phyloP scores from a whole-genome alignment of 2,888 invertebrate genomes.

The Alitta virens region DNA sequence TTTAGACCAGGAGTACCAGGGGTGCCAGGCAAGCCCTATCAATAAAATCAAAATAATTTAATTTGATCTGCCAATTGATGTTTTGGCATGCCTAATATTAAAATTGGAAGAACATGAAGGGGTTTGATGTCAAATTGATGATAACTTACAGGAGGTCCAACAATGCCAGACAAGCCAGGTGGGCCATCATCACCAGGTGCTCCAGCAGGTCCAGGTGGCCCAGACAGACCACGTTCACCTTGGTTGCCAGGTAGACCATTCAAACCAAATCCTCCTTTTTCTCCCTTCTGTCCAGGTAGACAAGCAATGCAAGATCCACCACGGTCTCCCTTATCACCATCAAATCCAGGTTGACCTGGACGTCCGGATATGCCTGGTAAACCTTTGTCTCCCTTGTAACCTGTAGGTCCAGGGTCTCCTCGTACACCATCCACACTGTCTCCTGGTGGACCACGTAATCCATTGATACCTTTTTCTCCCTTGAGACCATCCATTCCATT shows the following conservation, averaged over 20 bases:
- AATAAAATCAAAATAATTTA: too few species aligned
- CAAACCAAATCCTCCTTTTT: slow-evolving; percentile 15
- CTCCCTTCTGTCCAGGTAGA: slow-evolving; percentile 20
- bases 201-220: slow-evolving; percentile 18
- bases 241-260: slow-evolving; percentile 13
- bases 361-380: slow-evolving; percentile 18
- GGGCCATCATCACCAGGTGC: slow-evolving; percentile 21
- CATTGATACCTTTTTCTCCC: slow-evolving; percentile 21
- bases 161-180: slow-evolving; percentile 13
- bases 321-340: slow-evolving; percentile 24
- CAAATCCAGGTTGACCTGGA: slow-evolving; percentile 1
- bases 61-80: too few species aligned
- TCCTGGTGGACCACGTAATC: slow-evolving; percentile 21
- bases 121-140: too few species aligned
- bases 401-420: slow-evolving; percentile 23
- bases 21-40: slow-evolving; percentile 13
- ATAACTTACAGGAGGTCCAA: slow-evolving; percentile 19
- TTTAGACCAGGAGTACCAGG: slow-evolving; percentile 32
- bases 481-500: slow-evolving; percentile 21
- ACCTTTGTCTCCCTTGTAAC: slow-evolving; percentile 23
- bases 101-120: too few species aligned
- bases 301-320: slow-evolving; percentile 28
- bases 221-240: slow-evolving; percentile 21
- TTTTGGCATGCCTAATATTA: too few species aligned
- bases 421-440: slow-evolving; percentile 12